Evolutionary conservation across 2,888 invertebrate species (phyloP), one percentile per base, ranked within the genome.

Genomic region (Clepsis dumicolana): DNA sequence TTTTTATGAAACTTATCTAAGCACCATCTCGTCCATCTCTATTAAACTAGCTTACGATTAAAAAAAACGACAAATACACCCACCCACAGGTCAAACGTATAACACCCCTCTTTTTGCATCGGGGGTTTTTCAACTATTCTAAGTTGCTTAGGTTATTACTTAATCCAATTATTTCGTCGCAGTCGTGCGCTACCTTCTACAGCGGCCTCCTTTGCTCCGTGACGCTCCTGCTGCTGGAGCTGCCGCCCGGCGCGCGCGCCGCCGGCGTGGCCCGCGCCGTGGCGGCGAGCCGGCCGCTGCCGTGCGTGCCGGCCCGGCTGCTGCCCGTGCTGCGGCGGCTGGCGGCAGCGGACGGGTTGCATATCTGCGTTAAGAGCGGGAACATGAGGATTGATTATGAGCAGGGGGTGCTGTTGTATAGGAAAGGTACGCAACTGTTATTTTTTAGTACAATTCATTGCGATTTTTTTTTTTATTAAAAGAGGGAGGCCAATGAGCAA

Each of bases 401-500:
- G 61, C 92, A 93, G 77, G 93, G 93, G 0, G 89, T 93, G 1
- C 69, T 91, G 68, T 73, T 91, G 64, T 93, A 84, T 77, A 91
- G 81, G 54, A 88, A 87, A 84, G 90, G 93, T 93, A 72, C 57
- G 73, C 14, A 38, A n/a, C n/a, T n/a, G n/a, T 38, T 38, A n/a
- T 38, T 38, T 38, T 12, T 1, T 1, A 4, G 12, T 12, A 38
- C 2, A 14, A 38, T 38, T n/a, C n/a, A n/a, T n/a, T n/a, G n/a
- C n/a, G n/a, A n/a, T n/a, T n/a, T n/a, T n/a, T n/a, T n/a, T n/a
- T n/a, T n/a, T n/a, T n/a, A n/a, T n/a, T n/a, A n/a, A n/a, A n/a
- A n/a, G n/a, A n/a, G n/a, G n/a, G n/a, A n/a, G n/a, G n/a, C n/a
- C n/a, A n/a, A n/a, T n/a, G n/a, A n/a, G n/a, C n/a, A n/a, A n/a